Percentiles rank a stretch among this genome's conserved stretches.
Evolutionary conservation across 2,113 vertebrate species (phyloP).

Genomic region (Mormyrus iriodes): DNA sequence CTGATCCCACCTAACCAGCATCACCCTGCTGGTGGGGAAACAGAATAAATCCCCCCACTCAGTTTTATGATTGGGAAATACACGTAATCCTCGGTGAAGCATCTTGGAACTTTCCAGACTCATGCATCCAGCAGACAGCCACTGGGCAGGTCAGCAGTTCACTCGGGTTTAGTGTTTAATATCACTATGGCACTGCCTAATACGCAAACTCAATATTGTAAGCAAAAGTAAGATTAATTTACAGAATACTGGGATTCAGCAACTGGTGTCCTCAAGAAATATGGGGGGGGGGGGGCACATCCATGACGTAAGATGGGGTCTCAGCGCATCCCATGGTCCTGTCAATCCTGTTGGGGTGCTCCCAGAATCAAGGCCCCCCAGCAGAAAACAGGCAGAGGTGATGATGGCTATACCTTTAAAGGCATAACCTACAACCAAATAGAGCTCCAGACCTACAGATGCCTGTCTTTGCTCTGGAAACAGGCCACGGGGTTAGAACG

Average conservation of each 20-base stretch:
- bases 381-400: not conserved
- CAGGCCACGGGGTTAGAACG: not conserved
- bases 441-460: not conserved
- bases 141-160: not conserved
- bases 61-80: constrained; percentile 31
- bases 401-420: not conserved
- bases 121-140: not conserved
- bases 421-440: not conserved
- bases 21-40: constrained; percentile 33
- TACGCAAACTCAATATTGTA: not conserved
- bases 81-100: constrained; percentile 28
- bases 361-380: not conserved
- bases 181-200: not conserved
- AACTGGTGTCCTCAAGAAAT: not conserved
- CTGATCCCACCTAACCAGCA: constrained; percentile 41
- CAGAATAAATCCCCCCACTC: constrained; percentile 39
- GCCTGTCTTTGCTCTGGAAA: not conserved
- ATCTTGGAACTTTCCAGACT: not conserved
- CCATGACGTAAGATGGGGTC: not conserved
- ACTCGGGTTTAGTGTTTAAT: constrained; percentile 25
- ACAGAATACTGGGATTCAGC: not conserved
- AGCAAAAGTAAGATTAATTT: not conserved
- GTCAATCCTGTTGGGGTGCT: not conserved
- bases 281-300: not conserved
- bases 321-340: not conserved